These are phyloP conservation scores for Cyclopterus lumpus DNA, from an alignment of 2,797 vertebrate genomes.

Conservation along the genomic window DNA sequence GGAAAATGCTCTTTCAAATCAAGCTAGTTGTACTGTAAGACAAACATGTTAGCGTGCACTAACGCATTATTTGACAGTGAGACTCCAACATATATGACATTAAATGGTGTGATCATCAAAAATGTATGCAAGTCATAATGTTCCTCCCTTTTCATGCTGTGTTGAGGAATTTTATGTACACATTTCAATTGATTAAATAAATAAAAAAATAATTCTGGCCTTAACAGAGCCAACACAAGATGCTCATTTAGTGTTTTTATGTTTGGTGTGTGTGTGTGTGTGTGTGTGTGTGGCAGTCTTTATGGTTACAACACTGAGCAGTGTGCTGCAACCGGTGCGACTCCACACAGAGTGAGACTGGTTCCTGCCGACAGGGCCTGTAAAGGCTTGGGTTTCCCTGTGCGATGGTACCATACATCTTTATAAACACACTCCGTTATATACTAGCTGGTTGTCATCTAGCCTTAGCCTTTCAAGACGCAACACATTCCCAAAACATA, in stretches of 20 bases:
- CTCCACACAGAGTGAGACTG: conserved; percentile 78
- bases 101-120: background rate
- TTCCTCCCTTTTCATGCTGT: background rate
- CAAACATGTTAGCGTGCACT: background rate
- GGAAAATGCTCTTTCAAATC: background rate
- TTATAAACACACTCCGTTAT: background rate
- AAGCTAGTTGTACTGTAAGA: background rate
- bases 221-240: too few relatives aligned
- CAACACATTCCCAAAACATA: background rate
- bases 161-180: background rate
- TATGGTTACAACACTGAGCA: conserved; percentile 72
- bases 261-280: too few relatives aligned
- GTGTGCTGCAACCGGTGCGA: conserved; percentile 64
- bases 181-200: background rate
- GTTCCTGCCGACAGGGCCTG: conserved; percentile 82
- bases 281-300: conserved; percentile 66
- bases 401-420: conserved; percentile 83
- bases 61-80: background rate
- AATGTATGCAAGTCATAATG: background rate
- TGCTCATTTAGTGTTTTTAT: too few relatives aligned
- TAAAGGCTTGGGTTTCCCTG: conserved; percentile 76
- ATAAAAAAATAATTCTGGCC: background rate
- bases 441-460: too few relatives aligned
- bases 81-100: too few relatives aligned
- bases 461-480: background rate